Evolutionary conservation across 2,797 vertebrate genomes (phyloP).

Genomic region (Calcarius lapponicus): DNA sequence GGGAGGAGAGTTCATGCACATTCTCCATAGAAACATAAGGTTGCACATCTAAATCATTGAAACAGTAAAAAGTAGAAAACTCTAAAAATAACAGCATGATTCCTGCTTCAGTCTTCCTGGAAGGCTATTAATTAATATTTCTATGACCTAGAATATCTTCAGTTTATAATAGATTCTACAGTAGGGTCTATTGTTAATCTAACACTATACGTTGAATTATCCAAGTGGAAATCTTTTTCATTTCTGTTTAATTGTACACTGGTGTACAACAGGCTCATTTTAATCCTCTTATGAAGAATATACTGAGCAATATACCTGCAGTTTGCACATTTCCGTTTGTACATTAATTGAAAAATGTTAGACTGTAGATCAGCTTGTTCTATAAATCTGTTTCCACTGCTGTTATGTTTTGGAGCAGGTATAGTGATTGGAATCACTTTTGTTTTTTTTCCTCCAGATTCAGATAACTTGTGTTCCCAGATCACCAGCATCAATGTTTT

Average conservation of each 20-base stretch:
- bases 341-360: neutral
- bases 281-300: neutral
- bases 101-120: neutral
- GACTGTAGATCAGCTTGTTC: neutral
- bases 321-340: neutral
- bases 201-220: neutral
- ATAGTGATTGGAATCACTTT: neutral
- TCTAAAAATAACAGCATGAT: neutral
- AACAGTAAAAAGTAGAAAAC: neutral
- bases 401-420: neutral
- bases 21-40: neutral
- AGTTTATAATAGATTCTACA: neutral
- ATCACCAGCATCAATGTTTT: constrained; percentile 58
- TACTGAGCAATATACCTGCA: neutral
- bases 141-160: neutral
- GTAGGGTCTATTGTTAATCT: neutral
- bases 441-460: constrained; percentile 45
- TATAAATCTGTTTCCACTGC: neutral
- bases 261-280: neutral
- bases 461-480: neutral
- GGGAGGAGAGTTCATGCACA: neutral
- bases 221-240: neutral
- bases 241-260: neutral
- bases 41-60: neutral
- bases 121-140: neutral